A percentile compares a stretch with the other conserved stretches of the same genome.
Conservation (phyloP, 2,888 invertebrate species). For the Unio pictorum region DNA sequence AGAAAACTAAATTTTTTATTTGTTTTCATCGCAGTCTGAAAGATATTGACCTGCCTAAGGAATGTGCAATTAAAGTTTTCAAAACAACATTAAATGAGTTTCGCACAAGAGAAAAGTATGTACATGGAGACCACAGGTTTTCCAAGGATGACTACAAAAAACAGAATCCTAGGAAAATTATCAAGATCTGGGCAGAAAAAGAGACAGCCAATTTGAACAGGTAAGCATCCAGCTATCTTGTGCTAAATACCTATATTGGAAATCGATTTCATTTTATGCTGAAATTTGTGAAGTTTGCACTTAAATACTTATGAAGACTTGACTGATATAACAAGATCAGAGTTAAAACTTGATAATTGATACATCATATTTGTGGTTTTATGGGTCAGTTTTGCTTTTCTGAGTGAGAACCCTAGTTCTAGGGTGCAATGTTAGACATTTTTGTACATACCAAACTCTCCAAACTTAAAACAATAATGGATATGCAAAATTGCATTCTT, state of each 20-base stretch:
- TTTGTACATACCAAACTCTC: no score
- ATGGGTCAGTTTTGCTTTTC: no score
- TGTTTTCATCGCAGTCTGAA: slow-evolving; percentile 39
- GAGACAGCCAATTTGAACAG: slow-evolving; percentile 76
- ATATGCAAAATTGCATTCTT: no score
- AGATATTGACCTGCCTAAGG: slow-evolving; percentile 67
- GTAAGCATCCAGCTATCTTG: slow-evolving; percentile 39
- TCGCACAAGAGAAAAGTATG: slow-evolving; percentile 76
- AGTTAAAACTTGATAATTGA: no score
- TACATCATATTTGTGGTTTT: no score
- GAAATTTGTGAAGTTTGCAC: background rate
- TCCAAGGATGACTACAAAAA: slow-evolving; percentile 74
- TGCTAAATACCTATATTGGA: background rate
- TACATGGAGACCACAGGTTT: slow-evolving; percentile 77
- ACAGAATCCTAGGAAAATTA: slow-evolving; percentile 75
- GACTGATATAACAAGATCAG: background rate
- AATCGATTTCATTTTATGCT: background rate
- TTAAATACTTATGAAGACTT: no score
- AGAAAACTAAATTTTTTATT: background rate
- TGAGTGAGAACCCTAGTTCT: no score
- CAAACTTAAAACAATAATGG: no score
- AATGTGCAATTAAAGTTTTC: slow-evolving; percentile 77
- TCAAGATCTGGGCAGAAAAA: slow-evolving; percentile 78
- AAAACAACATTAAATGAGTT: slow-evolving; percentile 78
- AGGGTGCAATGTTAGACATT: no score